Evolutionary conservation across 2,797 vertebrate species (phyloP).

Genomic region (Gallinago solitaria): DNA sequence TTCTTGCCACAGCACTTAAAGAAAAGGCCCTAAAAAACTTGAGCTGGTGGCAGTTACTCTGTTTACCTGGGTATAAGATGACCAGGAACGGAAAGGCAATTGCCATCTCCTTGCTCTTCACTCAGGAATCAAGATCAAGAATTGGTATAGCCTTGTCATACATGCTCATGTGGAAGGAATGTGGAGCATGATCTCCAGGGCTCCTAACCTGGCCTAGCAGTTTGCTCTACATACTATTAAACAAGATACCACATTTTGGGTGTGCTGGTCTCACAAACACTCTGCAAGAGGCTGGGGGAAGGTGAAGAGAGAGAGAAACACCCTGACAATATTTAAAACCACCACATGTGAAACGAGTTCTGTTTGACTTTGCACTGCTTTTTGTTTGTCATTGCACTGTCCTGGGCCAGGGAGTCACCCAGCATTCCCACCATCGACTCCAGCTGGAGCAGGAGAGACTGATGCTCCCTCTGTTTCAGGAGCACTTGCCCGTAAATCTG

Average conservation of each 20-base stretch:
- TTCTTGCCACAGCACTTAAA: neutral
- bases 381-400: neutral
- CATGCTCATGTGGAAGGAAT: neutral
- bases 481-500: neutral
- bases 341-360: neutral
- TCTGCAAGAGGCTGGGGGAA: neutral
- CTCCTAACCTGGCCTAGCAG: neutral
- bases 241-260: neutral
- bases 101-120: neutral
- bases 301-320: neutral
- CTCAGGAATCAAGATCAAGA: neutral
- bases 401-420: neutral
- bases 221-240: neutral
- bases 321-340: neutral
- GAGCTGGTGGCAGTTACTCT: neutral
- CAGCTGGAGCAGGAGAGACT: neutral
- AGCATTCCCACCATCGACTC: neutral
- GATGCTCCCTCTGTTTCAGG: neutral
- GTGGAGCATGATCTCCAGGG: neutral
- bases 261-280: neutral
- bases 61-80: neutral
- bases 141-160: neutral
- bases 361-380: neutral
- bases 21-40: neutral
- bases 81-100: neutral